Conservation (phyloP, 2,113 vertebrate genomes). For the Mormoops blainvillei region DNA sequence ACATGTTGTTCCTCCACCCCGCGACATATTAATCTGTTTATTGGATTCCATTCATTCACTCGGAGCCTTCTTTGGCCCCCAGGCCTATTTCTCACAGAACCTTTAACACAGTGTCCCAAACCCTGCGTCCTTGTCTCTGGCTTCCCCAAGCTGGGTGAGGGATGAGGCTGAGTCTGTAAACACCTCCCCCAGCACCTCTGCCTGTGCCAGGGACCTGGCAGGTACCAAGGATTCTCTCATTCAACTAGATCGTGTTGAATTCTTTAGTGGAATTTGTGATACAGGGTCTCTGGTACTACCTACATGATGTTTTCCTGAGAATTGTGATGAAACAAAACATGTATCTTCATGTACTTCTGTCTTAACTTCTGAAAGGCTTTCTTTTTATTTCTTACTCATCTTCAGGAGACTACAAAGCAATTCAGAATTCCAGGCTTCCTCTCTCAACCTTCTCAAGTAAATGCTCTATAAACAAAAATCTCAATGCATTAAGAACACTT, state of each 20-base stretch:
- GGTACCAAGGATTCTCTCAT: neutral
- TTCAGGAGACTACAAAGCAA: neutral
- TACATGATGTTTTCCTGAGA: neutral
- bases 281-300: neutral
- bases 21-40: neutral
- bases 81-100: neutral
- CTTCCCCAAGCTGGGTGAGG: neutral
- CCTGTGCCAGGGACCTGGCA: neutral
- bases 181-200: neutral
- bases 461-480: neutral
- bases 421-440: neutral
- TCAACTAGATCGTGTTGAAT: neutral
- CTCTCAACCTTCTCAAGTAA: neutral
- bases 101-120: neutral
- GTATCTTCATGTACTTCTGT: neutral
- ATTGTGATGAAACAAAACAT: neutral
- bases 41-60: neutral
- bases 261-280: neutral
- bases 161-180: neutral
- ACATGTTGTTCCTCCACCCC: neutral
- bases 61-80: neutral
- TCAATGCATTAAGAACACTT: neutral
- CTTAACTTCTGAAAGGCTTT: neutral
- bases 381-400: neutral
- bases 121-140: neutral